phyloP scores from a whole-genome alignment of 2,113 vertebrate genomes.

The Esox niger region DNA sequence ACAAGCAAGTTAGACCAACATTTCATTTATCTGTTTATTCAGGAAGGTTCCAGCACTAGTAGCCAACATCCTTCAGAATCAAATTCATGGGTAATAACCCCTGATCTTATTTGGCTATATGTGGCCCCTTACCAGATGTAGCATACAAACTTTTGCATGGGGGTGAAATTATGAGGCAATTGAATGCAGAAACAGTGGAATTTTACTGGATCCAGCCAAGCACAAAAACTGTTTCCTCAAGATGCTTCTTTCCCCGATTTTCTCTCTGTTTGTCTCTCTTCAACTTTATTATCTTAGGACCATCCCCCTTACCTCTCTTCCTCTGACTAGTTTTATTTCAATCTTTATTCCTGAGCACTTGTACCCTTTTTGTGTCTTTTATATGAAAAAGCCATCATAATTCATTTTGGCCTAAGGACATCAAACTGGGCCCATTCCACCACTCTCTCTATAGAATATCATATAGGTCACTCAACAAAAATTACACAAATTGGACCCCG shows the following conservation, averaged over 20 bases:
- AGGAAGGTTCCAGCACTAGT: too few relatives aligned
- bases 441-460: slow-evolving; percentile 7
- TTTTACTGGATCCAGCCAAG: slow-evolving; percentile 76
- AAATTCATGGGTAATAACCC: slow-evolving; percentile 44
- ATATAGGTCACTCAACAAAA: slow-evolving; percentile 17
- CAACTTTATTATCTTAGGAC: slow-evolving; percentile 27
- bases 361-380: slow-evolving; percentile 15
- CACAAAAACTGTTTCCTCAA: slow-evolving; percentile 25
- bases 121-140: slow-evolving; percentile 38
- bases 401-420: slow-evolving; percentile 52
- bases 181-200: slow-evolving; percentile 79
- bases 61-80: slow-evolving; percentile 17
- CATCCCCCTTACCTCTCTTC: neutral
- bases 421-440: slow-evolving; percentile 18
- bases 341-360: slow-evolving; percentile 43
- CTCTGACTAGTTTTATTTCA: slow-evolving; percentile 14
- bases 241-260: neutral
- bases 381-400: slow-evolving; percentile 50
- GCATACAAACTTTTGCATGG: slow-evolving; percentile 4
- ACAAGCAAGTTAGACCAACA: too few relatives aligned
- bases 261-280: slow-evolving; percentile 4
- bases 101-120: slow-evolving; percentile 40
- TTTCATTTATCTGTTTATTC: too few relatives aligned
- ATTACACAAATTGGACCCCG: too few relatives aligned
- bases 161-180: slow-evolving; percentile 83